These are phyloP conservation scores for Chionomys nivalis DNA, from an alignment of 2,113 vertebrate genomes.

Conservation along the genomic window DNA sequence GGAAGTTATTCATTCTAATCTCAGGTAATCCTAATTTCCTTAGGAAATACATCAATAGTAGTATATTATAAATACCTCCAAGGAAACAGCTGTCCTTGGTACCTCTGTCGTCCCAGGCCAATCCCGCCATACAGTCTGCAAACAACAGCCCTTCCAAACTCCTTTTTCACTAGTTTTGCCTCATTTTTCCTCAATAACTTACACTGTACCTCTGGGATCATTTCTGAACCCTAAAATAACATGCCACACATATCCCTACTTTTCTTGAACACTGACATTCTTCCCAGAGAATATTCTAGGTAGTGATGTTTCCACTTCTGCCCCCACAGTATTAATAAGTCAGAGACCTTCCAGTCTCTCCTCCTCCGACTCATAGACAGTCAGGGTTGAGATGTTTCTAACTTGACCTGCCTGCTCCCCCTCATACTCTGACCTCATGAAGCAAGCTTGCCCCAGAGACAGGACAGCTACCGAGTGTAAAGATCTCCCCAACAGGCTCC, in stretches of 20 bases:
- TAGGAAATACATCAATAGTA: not conserved
- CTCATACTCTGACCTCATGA: not conserved
- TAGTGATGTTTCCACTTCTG: not conserved
- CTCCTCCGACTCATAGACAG: not conserved
- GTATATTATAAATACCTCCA: not conserved
- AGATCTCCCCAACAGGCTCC: not conserved
- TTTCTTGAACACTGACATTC: not conserved
- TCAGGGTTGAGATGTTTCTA: not conserved
- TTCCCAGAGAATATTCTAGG: not conserved
- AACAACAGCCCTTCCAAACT: not conserved
- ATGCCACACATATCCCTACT: not conserved
- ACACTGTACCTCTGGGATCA: not conserved
- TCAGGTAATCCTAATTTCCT: not conserved
- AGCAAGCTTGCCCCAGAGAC: not conserved
- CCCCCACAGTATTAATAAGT: fast-evolving
- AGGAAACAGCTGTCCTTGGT: not conserved
- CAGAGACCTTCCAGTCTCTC: not conserved
- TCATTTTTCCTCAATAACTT: not conserved
- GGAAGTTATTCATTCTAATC: not conserved
- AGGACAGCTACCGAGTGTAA: not conserved
- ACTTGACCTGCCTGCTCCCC: not conserved
- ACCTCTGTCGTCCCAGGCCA: not conserved
- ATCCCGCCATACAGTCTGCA: not conserved
- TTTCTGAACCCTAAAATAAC: not conserved
- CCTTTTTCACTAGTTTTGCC: not conserved